These are phyloP conservation scores for Drosophila orosa DNA, from an alignment of 1,140 invertebrate species.

Conservation along the genomic window DNA sequence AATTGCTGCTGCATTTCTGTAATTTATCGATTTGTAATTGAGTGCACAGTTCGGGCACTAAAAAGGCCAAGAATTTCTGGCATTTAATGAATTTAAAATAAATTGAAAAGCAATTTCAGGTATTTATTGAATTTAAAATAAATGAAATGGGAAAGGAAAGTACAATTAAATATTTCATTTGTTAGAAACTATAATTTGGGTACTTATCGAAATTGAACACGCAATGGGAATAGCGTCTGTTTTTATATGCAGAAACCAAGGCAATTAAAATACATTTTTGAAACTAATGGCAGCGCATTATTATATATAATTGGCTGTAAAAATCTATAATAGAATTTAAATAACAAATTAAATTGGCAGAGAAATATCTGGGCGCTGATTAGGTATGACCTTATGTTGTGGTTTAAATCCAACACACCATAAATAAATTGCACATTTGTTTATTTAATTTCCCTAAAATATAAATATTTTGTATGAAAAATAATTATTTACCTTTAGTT, in stretches of 20 bases:
- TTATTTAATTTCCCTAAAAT: no score
- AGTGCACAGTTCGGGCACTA: constrained; percentile 2
- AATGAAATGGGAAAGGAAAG: background rate
- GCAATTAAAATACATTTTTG: background rate
- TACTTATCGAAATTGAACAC: background rate
- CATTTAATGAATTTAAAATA: background rate
- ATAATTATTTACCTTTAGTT: no score
- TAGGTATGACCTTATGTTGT: no score
- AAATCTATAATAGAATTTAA: background rate
- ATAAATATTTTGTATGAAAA: no score
- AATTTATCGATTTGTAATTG: constrained; percentile 47
- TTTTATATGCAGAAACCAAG: background rate
- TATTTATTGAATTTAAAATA: background rate
- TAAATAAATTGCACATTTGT: no score
- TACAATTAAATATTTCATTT: background rate
- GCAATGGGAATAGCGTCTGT: background rate
- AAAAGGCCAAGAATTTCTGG: background rate
- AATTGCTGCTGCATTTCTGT: constrained; percentile 29
- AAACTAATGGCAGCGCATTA: background rate
- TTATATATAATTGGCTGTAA: no score
- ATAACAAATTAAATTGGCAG: no score
- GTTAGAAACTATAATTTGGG: background rate
- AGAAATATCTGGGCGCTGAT: no score
- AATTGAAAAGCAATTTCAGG: background rate
- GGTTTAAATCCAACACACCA: no score